phyloP scores from a whole-genome alignment of 2,888 invertebrate genomes.

The Holacanthella duospinosa region DNA sequence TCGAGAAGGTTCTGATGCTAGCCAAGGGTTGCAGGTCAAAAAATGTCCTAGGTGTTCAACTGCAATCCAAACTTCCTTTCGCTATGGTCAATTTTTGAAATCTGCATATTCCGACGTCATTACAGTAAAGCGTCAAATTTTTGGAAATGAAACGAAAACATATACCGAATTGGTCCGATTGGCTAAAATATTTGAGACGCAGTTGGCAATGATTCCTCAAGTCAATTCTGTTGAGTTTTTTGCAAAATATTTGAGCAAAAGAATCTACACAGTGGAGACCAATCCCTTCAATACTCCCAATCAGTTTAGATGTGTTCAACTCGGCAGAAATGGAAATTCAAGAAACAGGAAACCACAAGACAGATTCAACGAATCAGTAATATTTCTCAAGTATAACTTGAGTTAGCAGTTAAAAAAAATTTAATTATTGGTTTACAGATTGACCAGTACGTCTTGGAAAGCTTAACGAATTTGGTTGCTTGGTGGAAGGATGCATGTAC shows the following conservation, averaged over 20 bases:
- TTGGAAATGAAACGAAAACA: constrained; percentile 27
- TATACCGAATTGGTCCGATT: neutral
- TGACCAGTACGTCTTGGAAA: neutral
- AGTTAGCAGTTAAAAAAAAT: neutral
- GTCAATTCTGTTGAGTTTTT: neutral
- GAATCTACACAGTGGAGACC: neutral
- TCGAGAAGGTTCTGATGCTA: constrained; percentile 14
- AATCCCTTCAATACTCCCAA: too few relatives aligned
- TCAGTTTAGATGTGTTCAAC: too few relatives aligned
- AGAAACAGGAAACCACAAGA: too few relatives aligned
- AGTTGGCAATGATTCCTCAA: too few relatives aligned
- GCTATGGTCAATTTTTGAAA: constrained; percentile 50
- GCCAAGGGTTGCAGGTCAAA: constrained; percentile 40
- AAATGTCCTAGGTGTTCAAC: constrained; percentile 52
- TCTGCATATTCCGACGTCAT: constrained; percentile 41
- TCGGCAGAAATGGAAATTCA: too few relatives aligned
- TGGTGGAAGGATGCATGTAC: neutral
- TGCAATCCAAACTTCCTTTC: constrained; percentile 48
- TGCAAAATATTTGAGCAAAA: neutral
- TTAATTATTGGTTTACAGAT: too few relatives aligned
- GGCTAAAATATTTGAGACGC: neutral
- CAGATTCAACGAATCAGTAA: too few relatives aligned
- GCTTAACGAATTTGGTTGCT: neutral
- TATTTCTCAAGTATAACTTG: neutral
- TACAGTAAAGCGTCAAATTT: constrained; percentile 39